Evolutionary conservation across 2,797 vertebrate species (phyloP), one percentile per base, ranked within the genome.

Genomic region (Triplophysa yarkandensis): DNA sequence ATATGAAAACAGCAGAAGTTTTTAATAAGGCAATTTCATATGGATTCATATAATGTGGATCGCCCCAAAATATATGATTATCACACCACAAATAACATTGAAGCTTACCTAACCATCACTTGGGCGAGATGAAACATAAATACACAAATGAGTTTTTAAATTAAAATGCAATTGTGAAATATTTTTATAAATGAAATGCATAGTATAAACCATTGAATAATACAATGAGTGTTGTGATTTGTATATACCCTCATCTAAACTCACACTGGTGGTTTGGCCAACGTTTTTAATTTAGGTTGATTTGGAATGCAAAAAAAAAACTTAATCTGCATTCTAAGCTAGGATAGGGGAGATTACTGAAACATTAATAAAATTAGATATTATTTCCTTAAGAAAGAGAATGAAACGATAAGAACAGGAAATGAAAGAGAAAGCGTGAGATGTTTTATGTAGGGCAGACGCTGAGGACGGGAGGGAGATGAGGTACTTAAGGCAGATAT

Each of bases 381-480:
- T 19, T 28, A 28, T 19, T 25, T 17, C 8, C 17, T 54, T 23
- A 43, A 21, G 6, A 5, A 58, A 4, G 5, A 6, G 62, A 16
- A 8, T 1, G 36, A 36, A 30, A 2, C 2, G 1, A 11, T 1
- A 7, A 34, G n/a, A 58, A 61, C 7, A 43, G 21, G 10, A 63
- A 34, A 64, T 19, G 19, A 46, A 28, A 55, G 50, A 25, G 23
- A 52, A 25, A 10, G 6, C 9, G 58, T 52, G 17, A 64, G 27
- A 48, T 21, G 44, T 55, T 27, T 58, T 21, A 58, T 60, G 21
- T 58, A 21, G 46, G 83, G 84, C 85, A 86, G 87, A 89, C 87
- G 85, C 82, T 83, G 83, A 85, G 87, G 88, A 85, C 85, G 87
- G 87, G 87, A 85, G 88, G 85, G 86, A 86, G 88, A 90, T 88